These are phyloP conservation scores for Glaucomys volans DNA, from an alignment of 2,113 vertebrate genomes.

Conservation along the genomic window DNA sequence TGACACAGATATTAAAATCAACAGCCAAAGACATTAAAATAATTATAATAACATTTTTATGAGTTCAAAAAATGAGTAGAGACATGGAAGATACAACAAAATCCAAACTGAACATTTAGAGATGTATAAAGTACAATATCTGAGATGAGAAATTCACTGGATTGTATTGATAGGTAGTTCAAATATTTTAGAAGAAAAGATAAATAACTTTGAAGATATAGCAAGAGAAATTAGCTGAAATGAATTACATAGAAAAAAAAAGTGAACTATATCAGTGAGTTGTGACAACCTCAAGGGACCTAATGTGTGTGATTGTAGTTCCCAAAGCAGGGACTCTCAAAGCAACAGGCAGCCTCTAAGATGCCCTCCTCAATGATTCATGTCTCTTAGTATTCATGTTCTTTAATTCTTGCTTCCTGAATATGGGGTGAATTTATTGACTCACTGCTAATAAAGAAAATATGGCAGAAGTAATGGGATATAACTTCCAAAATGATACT, in stretches of 20 bases:
- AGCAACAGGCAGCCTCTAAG: too few relatives aligned
- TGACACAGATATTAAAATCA: background rate
- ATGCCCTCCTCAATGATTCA: background rate
- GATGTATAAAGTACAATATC: background rate
- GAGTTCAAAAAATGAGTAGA: background rate
- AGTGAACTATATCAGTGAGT: background rate
- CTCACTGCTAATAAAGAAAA: constrained; percentile 1
- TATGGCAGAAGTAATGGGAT: background rate
- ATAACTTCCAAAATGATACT: background rate
- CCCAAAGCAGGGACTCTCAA: background rate
- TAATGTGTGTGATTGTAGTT: background rate
- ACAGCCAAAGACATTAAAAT: background rate
- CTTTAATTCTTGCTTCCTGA: background rate
- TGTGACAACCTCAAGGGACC: background rate
- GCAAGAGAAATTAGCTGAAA: background rate
- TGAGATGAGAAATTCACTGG: constrained; percentile 1
- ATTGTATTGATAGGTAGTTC: background rate
- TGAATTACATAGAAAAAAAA: background rate
- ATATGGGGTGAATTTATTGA: background rate
- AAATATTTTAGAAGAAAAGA: background rate
- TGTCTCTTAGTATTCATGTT: background rate
- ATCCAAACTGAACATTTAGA: background rate
- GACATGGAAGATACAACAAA: background rate
- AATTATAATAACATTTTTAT: background rate
- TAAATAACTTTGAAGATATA: constrained; percentile 14